Evolutionary conservation across 1,140 invertebrate genomes (phyloP).

Genomic region (Zophobas atratus): DNA sequence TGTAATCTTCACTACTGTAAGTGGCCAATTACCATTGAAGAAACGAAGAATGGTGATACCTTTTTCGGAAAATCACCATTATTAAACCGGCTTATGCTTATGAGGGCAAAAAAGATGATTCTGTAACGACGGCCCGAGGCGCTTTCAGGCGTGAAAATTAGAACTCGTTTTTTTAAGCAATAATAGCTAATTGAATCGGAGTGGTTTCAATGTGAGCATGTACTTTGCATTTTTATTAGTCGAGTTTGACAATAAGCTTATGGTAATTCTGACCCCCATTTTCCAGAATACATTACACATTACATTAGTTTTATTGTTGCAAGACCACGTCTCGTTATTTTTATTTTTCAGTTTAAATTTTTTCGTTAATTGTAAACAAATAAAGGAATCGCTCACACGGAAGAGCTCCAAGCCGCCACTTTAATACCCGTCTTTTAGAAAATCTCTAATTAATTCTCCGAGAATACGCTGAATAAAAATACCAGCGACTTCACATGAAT

Average conservation of each 20-base stretch:
- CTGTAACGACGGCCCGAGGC: not conserved
- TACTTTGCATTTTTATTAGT: not conserved
- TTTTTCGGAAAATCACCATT: constrained; percentile 25
- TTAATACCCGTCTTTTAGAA: not conserved
- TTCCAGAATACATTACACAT: too few species aligned
- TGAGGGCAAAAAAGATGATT: not conserved
- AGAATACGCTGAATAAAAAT: constrained; percentile 1
- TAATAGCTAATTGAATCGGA: too few species aligned
- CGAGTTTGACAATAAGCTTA: too few species aligned
- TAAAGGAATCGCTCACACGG: not conserved
- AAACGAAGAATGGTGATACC: not conserved
- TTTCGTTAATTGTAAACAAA: too few species aligned
- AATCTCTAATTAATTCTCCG: constrained; percentile 16
- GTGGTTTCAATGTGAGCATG: not conserved
- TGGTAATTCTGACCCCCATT: too few species aligned
- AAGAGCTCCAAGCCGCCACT: not conserved
- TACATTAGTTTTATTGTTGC: too few species aligned
- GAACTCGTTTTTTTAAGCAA: too few species aligned
- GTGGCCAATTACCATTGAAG: constrained; percentile 21
- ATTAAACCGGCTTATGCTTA: not conserved
- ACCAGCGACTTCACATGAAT: not conserved
- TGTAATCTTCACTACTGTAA: constrained; percentile 19
- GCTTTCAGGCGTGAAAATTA: too few species aligned
- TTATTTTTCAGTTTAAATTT: too few species aligned
- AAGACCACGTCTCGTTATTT: too few species aligned